Conservation (phyloP, 2,797 vertebrate genomes). For the Hipposideros larvatus region DNA sequence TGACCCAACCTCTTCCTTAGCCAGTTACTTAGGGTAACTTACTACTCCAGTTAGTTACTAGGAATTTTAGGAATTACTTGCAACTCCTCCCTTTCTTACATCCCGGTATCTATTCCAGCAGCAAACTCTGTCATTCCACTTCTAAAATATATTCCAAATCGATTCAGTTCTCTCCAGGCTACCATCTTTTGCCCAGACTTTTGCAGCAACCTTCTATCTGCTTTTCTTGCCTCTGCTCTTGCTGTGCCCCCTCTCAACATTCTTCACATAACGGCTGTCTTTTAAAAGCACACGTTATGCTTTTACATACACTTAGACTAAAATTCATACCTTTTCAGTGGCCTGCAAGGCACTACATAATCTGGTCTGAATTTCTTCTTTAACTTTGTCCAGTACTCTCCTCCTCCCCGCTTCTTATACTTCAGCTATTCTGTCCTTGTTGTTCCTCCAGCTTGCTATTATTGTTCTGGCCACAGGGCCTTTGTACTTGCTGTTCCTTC, state of each 20-base stretch:
- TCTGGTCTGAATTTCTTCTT: not conserved
- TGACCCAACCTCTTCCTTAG: not conserved
- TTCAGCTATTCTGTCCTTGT: not conserved
- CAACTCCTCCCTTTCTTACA: not conserved
- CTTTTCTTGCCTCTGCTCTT: not conserved
- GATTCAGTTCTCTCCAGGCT: not conserved
- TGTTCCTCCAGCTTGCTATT: not conserved
- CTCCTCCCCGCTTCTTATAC: not conserved
- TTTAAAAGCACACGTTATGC: not conserved
- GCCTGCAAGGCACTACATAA: not conserved
- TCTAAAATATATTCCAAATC: not conserved
- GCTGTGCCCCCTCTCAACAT: not conserved
- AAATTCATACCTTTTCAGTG: not conserved
- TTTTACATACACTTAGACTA: not conserved
- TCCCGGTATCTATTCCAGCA: not conserved
- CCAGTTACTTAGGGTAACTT: not conserved
- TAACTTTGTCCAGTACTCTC: not conserved
- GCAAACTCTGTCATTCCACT: not conserved
- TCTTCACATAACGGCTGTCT: not conserved
- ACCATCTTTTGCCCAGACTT: not conserved
- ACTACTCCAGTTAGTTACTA: not conserved
- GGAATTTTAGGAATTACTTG: not conserved
- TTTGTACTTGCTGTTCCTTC: slow-evolving; percentile 12
- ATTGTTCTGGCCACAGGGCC: not conserved
- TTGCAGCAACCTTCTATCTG: not conserved